Evolutionary conservation across 2,888 invertebrate genomes (phyloP), one percentile per base, ranked within the genome.

Genomic region (Trissolcus brochymenae): DNA sequence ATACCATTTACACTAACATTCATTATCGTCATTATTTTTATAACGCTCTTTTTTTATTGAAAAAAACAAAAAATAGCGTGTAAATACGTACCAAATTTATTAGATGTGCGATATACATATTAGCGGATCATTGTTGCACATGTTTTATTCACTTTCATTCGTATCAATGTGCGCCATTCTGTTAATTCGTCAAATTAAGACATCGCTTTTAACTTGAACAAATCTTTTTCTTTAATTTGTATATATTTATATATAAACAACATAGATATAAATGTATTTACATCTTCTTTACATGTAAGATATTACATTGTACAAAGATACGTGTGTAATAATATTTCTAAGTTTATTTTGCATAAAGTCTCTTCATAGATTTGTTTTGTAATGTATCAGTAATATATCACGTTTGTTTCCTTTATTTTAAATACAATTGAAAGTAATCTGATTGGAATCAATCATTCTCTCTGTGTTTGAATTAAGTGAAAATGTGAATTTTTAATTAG

Each of bases 21-120:
- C 62, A 67, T 71, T 76, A 67, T 62, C 41, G 59, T 59, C 66
- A 43, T 71, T 35, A 61, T 57, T 72, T 72, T 77, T 71, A 62
- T 76, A 76, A 53, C 29, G 25, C 19, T 76, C 71, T 76, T 76
- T 54, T 54, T 50, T 62, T 56, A 57, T 61, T 67, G 67, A 61
- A 14, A 29, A 60, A 17, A 51, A 61, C 14, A 29, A 60, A 17
- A 51, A 6, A 46, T 46, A 14, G 19, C 50, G 17, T 76, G 70
- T 76, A 76, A 65, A 77, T 77, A 72, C 40, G 35, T 11, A 11
- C 11, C 9, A 68, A 72, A 65, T 72, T 66, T 16, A 71, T 64
- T 46, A 16, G n/a, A 4, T 55, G 62, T 46, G 62, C 62, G 43
- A 41, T 56, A 43, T 25, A 41, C 19, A 67, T 17, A 11, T 35